Conservation (phyloP, 2,888 invertebrate species). For the Hypomecis atomaria region DNA sequence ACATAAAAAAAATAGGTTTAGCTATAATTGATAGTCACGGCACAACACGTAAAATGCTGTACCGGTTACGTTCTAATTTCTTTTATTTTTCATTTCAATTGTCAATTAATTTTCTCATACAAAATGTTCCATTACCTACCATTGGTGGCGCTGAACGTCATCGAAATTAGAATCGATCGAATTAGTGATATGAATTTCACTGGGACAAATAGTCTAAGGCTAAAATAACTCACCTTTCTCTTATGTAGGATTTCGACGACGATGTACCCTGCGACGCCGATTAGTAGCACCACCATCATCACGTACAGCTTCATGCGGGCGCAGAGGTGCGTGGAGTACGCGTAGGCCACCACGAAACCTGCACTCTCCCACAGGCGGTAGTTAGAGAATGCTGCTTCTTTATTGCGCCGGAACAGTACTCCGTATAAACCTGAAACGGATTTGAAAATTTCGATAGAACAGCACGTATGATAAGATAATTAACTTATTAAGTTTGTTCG, state of each 20-base stretch:
- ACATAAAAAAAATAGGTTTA: too few species aligned
- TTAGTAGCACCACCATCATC: conserved; percentile 89
- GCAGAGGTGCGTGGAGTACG: conserved; percentile 94
- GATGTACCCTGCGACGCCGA: conserved; percentile 91
- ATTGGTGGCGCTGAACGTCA: too few species aligned
- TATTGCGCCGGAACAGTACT: conserved; percentile 93
- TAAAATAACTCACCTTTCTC: conserved; percentile 86
- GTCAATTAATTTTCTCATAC: too few species aligned
- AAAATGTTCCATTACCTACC: too few species aligned
- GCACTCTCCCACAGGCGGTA: conserved; percentile 95
- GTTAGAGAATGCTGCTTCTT: conserved; percentile 96
- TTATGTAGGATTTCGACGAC: conserved; percentile 92
- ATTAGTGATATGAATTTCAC: too few species aligned
- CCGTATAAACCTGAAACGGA: conserved; percentile 90
- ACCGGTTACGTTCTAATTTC: too few species aligned
- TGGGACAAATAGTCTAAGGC: too few species aligned
- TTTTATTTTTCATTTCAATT: too few species aligned
- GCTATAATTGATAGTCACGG: too few species aligned
- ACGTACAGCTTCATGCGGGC: conserved; percentile 94
- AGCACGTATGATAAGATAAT: not conserved
- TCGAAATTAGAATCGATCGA: too few species aligned
- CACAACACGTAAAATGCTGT: too few species aligned
- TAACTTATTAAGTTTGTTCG: not conserved
- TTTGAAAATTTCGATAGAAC: conserved; percentile 1
- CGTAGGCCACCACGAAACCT: conserved; percentile 95